These are phyloP conservation scores for Nyctibius bracteatus DNA, from an alignment of 2,113 vertebrate genomes.

Conservation along the genomic window DNA sequence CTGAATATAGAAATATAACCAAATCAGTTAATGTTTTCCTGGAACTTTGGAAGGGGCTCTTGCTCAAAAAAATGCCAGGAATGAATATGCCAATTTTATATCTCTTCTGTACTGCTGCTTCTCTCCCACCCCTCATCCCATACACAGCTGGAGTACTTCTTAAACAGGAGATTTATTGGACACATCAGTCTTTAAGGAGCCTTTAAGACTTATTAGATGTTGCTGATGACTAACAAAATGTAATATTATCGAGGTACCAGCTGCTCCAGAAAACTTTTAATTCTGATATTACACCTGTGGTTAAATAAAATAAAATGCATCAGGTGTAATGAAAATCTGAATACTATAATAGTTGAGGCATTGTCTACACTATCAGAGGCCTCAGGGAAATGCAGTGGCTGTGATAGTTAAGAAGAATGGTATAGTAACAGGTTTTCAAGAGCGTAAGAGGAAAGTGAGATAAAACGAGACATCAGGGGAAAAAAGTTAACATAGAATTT, in stretches of 20 bases:
- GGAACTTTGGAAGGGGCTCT: background rate
- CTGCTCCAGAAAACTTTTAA: background rate
- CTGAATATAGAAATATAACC: background rate
- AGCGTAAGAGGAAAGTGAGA: background rate
- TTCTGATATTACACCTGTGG: background rate
- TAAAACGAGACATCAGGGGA: background rate
- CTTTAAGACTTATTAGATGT: background rate
- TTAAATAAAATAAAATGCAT: background rate
- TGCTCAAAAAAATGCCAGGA: background rate
- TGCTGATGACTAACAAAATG: background rate
- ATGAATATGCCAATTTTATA: background rate
- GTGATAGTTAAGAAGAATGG: background rate
- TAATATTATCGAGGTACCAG: background rate
- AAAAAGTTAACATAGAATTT: background rate
- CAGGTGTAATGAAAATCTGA: background rate
- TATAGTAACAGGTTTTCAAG: background rate
- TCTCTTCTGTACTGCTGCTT: background rate
- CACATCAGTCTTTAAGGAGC: background rate
- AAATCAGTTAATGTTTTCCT: background rate
- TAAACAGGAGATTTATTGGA: background rate
- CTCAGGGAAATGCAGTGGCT: background rate
- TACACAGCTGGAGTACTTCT: background rate
- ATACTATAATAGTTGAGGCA: background rate
- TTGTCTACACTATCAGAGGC: background rate
- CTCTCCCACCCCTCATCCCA: background rate